Evolutionary conservation across 2,888 invertebrate genomes (phyloP).

Genomic region (Phrixothrix hirtus): DNA sequence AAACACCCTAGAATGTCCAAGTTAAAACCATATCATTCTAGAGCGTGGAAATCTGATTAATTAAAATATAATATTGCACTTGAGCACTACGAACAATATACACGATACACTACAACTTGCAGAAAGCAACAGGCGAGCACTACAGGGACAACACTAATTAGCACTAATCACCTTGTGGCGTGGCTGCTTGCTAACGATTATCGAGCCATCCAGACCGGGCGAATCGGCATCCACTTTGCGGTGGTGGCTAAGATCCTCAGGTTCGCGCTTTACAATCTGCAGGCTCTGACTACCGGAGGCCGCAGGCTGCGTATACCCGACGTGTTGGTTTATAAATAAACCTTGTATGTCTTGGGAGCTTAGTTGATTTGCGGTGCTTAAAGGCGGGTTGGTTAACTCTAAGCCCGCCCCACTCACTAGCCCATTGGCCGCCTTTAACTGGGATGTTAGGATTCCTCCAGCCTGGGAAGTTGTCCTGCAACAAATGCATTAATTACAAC

Average conservation of each 20-base stretch:
- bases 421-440: conserved; percentile 72
- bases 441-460: conserved; percentile 65
- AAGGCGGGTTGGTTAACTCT: conserved; percentile 57
- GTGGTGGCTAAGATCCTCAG: conserved; percentile 75
- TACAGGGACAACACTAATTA: conserved; percentile 23
- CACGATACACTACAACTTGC: too few relatives aligned
- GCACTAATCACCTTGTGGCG: conserved; percentile 62
- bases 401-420: conserved; percentile 70
- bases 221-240: conserved; percentile 68
- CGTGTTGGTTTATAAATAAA: conserved; percentile 64
- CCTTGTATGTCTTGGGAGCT: conserved; percentile 64
- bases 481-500: conserved; percentile 43
- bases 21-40: conserved; percentile 20
- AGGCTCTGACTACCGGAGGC: conserved; percentile 50
- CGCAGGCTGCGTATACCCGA: conserved; percentile 61
- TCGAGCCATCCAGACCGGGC: conserved; percentile 60
- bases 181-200: conserved; percentile 59
- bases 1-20: conserved; percentile 25
- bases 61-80: conserved; percentile 19
- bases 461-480: conserved; percentile 57
- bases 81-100: conserved; percentile 17
- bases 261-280: conserved; percentile 77
- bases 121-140: conserved; percentile 36
- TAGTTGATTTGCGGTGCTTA: conserved; percentile 60
- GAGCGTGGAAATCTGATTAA: conserved; percentile 16